These are phyloP conservation scores for Brachypodius melanocephalos DNA, from an alignment of 2,113 vertebrate species.

Conservation along the genomic window DNA sequence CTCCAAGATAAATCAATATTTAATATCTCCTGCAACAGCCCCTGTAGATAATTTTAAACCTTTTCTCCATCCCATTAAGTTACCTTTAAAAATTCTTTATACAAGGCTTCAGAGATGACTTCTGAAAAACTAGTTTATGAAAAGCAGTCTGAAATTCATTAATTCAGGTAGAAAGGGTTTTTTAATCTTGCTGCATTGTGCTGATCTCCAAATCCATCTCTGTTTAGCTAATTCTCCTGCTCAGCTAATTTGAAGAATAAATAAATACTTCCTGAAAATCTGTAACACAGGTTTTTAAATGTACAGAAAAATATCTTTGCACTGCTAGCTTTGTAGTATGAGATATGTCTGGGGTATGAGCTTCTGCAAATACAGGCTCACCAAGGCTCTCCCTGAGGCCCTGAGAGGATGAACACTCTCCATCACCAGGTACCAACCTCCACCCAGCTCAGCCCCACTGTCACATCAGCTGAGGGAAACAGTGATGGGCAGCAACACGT, in stretches of 20 bases:
- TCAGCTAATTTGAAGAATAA: slow-evolving; percentile 55
- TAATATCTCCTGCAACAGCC: slow-evolving; percentile 85
- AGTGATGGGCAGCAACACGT: background rate
- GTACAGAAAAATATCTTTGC: background rate
- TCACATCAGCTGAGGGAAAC: background rate
- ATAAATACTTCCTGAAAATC: slow-evolving; percentile 44
- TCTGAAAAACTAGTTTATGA: slow-evolving; percentile 48
- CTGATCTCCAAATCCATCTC: slow-evolving; percentile 48
- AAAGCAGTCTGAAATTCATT: slow-evolving; percentile 55
- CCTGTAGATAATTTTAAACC: slow-evolving; percentile 84
- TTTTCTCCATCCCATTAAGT: slow-evolving; percentile 89
- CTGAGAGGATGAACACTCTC: background rate
- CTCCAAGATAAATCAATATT: slow-evolving; percentile 88
- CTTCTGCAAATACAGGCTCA: background rate
- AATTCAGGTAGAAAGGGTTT: slow-evolving; percentile 38
- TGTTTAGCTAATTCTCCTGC: slow-evolving; percentile 42
- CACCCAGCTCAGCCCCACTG: background rate
- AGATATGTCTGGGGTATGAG: background rate
- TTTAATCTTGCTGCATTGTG: slow-evolving; percentile 30
- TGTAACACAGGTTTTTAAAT: background rate
- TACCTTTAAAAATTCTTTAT: slow-evolving; percentile 84
- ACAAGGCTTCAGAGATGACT: slow-evolving; percentile 69
- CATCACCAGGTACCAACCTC: background rate
- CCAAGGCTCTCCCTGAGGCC: background rate
- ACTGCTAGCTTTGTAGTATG: background rate